Evolutionary conservation across 2,888 invertebrate species (phyloP), one percentile per base, ranked within the genome.

Genomic region (Amaurobius ferox): DNA sequence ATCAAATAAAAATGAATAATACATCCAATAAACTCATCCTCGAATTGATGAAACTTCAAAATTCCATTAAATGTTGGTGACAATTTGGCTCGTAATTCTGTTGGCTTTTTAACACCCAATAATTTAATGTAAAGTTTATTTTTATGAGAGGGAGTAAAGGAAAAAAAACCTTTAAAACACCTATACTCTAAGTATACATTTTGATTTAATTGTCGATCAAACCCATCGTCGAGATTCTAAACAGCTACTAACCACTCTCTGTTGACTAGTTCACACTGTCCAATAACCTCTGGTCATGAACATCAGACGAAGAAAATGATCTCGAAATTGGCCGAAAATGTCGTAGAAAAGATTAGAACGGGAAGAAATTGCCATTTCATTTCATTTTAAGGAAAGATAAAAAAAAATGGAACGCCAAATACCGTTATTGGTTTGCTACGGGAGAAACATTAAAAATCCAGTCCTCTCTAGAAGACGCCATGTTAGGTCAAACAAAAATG

Each of bases 281-380:
- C 70, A 74, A 81, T 81, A 74, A 81, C 70, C 76, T 81, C 70
- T 68, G 32, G 76, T 62, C 70, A 76, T n/a, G n/a, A n/a, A n/a
- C n/a, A n/a, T n/a, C 62, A 73, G 40, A 30, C 16, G 66, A 66
- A 30, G 28, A 62, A 77, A 6, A 32, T n/a, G 16, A 68, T 35
- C 80, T 67, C 35, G 26, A 68, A 80, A 67, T 28, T 80, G 55
- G 80, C 74, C 76, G 81, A 81, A 40, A 76, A 44, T 26, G 62
- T 40, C 68, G 28, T 44, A 62, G 76, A 76, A 68, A 70, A 76
- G 68, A 81, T 74, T 74, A 76, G 40, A 19, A 62, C 29, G 74
- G 40, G 67, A 74, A 79, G 67, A 81, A 76, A 81, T 74, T 74
- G 67, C 68, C 74, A 80, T 39, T 74, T 80, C 74, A 74, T 80